Base-by-base conservation (phyloP, 2,888 invertebrate species). In the Mayetiola destructor region DNA sequence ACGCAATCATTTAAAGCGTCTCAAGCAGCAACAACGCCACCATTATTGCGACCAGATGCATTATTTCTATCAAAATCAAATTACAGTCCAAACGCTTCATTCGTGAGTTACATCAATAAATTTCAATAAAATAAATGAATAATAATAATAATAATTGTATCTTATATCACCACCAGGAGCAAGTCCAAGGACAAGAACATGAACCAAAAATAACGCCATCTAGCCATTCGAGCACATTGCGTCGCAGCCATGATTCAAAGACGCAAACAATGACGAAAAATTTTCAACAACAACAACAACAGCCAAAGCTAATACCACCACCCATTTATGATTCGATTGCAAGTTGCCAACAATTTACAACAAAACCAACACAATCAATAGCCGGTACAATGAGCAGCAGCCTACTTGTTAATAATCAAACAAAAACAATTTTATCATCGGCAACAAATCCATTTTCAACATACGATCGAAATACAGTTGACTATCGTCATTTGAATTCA, bases 11-110 rank as follows among this genome's bases (percentile, higher is more conserved):
- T 61, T 27, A 60, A 61, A 57, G 60, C 59, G 27, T 40, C 53
- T 4, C 59, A 60, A 57, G 27, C 23, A 16, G 52, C 58, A 30
- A 66, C 68, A 62, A 67, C 69, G 58, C 71, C 71, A 56, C 58
- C 69, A 64, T 68, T 69, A 62, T 69, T 67, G 64, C 67, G 71
- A 59, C 71, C 71, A 57, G 69, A 66, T 65, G 69, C 63, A 30
- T 63, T 70, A 58, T 70, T 66, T 63, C 64, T 68, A 63, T 60
- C 63, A 52, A 66, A 61, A 58, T 63, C 63, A 61, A 62, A 62
- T 61, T 63, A 65, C 56, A 56, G 64, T 37, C 58, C 66, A 39
- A 63, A 9, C 30, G 18, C 65, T 62, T 69, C 67, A 61, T 72
- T 69, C 65, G 72, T 72, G 66, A 70, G 68, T 68, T 36, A 60